These are phyloP conservation scores for Seriola aureovittata DNA, from an alignment of 2,113 vertebrate species.

Conservation along the genomic window DNA sequence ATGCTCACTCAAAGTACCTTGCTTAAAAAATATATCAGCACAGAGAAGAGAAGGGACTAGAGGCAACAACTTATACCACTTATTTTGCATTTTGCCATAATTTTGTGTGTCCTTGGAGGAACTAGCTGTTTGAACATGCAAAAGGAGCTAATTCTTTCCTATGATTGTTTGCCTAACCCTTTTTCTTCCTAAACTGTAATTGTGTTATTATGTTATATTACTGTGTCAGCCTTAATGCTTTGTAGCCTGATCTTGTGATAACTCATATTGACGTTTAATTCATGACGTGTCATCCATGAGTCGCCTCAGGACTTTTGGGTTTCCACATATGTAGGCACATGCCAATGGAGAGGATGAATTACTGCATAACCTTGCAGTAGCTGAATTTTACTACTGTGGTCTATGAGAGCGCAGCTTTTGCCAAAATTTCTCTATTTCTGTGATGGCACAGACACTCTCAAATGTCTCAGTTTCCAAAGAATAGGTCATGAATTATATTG, in stretches of 20 bases:
- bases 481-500: constrained; percentile 47
- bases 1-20: constrained; percentile 41
- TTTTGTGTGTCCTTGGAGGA: constrained; percentile 18
- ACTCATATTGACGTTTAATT: constrained; percentile 63
- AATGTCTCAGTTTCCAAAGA: constrained; percentile 49
- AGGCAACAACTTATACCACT: background rate
- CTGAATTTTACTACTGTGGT: constrained; percentile 53
- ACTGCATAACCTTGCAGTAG: constrained; percentile 47
- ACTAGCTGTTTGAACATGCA: constrained; percentile 17
- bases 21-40: constrained; percentile 37
- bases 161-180: constrained; percentile 40
- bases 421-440: constrained; percentile 40
- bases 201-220: constrained; percentile 63
- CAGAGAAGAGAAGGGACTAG: background rate
- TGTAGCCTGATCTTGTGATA: constrained; percentile 44
- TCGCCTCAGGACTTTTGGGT: constrained; percentile 47
- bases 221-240: constrained; percentile 48
- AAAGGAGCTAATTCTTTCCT: constrained; percentile 31
- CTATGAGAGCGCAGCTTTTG: constrained; percentile 27
- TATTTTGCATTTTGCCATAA: constrained; percentile 13
- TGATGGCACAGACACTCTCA: constrained; percentile 46
- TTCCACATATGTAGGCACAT: constrained; percentile 30
- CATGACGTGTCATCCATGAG: constrained; percentile 59
- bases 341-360: constrained; percentile 51
- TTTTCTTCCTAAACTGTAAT: constrained; percentile 44